Percentiles rank a stretch among this genome's conserved stretches.
Conservation (phyloP, 2,797 vertebrate species). For the Champsocephalus esox region DNA sequence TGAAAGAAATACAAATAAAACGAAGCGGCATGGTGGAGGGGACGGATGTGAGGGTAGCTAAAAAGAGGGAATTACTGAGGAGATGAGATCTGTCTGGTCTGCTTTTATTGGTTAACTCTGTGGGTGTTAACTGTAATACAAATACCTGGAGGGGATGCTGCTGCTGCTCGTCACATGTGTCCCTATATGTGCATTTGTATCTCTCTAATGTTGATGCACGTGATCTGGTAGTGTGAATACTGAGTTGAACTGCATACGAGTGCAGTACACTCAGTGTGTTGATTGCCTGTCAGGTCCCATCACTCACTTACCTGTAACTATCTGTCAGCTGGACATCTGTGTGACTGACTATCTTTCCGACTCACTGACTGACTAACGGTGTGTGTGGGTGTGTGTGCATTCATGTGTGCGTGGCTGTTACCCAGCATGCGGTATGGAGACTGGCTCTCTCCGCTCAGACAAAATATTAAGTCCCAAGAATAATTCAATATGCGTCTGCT, state of each 20-base stretch:
- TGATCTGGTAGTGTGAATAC: neutral
- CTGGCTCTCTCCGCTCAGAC: slow-evolving; percentile 47
- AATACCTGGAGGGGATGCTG: slow-evolving; percentile 30
- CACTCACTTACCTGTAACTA: slow-evolving; percentile 62
- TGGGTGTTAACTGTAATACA: slow-evolving; percentile 47
- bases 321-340: slow-evolving; percentile 62
- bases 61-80: slow-evolving; percentile 60
- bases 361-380: slow-evolving; percentile 47
- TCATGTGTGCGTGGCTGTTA: slow-evolving; percentile 35
- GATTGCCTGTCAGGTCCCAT: slow-evolving; percentile 57
- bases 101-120: slow-evolving; percentile 61
- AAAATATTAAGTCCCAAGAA: slow-evolving; percentile 70
- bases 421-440: slow-evolving; percentile 54
- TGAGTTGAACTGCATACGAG: slow-evolving; percentile 16
- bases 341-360: slow-evolving; percentile 65
- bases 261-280: slow-evolving; percentile 26
- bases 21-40: slow-evolving; percentile 30
- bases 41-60: slow-evolving; percentile 47
- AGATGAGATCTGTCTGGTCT: slow-evolving; percentile 67
- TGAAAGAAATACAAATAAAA: slow-evolving; percentile 35
- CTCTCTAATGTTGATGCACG: slow-evolving; percentile 1
- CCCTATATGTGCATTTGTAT: slow-evolving; percentile 17
- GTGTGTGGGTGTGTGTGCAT: slow-evolving; percentile 19
- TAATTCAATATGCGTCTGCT: slow-evolving; percentile 68
- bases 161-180: slow-evolving; percentile 9